Conservation (phyloP, 2,797 vertebrate genomes). For the Ctenopoma multispine region DNA sequence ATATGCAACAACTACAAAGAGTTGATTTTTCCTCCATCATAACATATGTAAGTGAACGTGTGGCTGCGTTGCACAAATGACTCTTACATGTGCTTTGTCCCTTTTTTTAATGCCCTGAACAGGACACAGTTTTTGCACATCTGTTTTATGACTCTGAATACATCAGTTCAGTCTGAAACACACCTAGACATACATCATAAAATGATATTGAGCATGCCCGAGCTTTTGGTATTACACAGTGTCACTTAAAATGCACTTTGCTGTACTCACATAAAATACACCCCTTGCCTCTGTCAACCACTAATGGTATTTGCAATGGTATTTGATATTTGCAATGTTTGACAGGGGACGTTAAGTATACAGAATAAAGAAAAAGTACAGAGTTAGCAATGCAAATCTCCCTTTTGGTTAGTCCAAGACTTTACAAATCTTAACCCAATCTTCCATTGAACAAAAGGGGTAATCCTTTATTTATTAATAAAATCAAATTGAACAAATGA, state of each 20-base stretch:
- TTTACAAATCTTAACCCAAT: constrained; percentile 77
- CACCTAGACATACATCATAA: constrained; percentile 12
- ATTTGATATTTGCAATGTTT: constrained; percentile 67
- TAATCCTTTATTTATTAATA: constrained; percentile 88
- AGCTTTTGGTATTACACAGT: constrained; percentile 34
- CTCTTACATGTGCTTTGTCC: too few species aligned
- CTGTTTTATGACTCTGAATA: not conserved
- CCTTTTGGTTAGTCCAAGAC: constrained; percentile 68
- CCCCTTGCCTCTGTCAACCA: constrained; percentile 52
- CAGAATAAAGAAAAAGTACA: constrained; percentile 55
- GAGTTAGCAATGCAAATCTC: constrained; percentile 77
- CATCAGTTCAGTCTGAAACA: constrained; percentile 14
- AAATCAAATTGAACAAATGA: constrained; percentile 81
- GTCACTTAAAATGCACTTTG: constrained; percentile 42
- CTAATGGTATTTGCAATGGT: constrained; percentile 42
- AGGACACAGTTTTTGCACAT: not conserved
- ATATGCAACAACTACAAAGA: too few species aligned
- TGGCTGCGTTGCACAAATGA: too few species aligned
- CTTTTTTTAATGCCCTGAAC: too few species aligned
- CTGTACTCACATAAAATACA: constrained; percentile 52
- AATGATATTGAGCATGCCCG: constrained; percentile 20
- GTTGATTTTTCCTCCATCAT: too few species aligned
- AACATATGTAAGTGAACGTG: too few species aligned
- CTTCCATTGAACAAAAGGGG: constrained; percentile 73
- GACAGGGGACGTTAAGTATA: constrained; percentile 68